A percentile compares a stretch with the other conserved stretches of the same genome.
These are phyloP conservation scores for Melinopterus prodromus DNA, from an alignment of 2,888 invertebrate genomes.

Conservation along the genomic window DNA sequence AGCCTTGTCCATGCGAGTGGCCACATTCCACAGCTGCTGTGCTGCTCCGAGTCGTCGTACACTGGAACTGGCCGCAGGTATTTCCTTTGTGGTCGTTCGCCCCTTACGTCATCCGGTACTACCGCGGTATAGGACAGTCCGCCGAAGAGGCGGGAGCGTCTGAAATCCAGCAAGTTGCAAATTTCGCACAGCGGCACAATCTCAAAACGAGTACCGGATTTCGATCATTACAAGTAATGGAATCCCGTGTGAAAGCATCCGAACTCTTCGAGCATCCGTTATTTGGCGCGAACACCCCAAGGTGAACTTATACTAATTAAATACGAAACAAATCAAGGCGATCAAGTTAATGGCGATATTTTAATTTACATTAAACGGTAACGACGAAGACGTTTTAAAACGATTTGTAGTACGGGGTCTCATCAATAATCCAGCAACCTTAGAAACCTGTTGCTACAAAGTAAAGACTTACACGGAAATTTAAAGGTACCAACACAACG, in stretches of 20 bases:
- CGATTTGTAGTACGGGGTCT: neutral
- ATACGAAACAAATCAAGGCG: too few species aligned
- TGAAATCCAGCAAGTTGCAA: neutral
- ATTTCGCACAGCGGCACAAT: neutral
- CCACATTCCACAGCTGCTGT: constrained; percentile 51
- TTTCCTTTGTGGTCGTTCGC: neutral
- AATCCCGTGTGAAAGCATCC: too few species aligned
- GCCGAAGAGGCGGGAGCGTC: neutral
- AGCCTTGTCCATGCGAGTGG: constrained; percentile 38
- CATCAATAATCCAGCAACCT: neutral
- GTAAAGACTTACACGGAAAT: neutral
- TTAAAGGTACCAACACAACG: too few species aligned
- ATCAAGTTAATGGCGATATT: too few species aligned
- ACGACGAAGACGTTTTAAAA: neutral
- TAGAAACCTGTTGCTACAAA: neutral
- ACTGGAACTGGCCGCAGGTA: neutral
- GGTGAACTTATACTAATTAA: too few species aligned
- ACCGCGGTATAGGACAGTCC: neutral
- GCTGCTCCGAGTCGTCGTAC: neutral
- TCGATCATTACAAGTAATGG: too few species aligned
- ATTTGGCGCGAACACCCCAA: too few species aligned
- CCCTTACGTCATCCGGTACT: neutral
- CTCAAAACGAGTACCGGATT: neutral
- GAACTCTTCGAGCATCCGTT: too few species aligned
- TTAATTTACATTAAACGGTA: too few species aligned